Conservation (phyloP, 2,113 vertebrate genomes). For the Marcusenius ussheri region DNA sequence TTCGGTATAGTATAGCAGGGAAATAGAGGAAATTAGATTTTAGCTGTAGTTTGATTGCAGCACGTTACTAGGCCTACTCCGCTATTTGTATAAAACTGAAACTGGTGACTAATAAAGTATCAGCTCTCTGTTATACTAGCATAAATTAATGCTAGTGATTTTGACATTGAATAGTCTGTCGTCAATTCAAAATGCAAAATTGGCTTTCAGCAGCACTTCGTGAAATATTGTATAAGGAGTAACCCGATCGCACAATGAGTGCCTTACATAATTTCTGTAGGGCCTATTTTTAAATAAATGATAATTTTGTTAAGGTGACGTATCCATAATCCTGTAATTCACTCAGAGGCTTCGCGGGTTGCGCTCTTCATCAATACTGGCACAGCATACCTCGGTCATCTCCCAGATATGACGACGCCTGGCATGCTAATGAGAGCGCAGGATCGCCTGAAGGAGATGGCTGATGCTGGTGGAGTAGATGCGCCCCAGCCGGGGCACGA, state of each 20-base stretch:
- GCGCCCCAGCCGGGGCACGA: slow-evolving; percentile 53
- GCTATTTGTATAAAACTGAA: not conserved
- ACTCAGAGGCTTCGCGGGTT: not conserved
- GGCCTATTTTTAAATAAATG: not conserved
- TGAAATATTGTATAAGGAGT: not conserved
- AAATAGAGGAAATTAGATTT: not conserved
- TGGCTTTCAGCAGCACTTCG: not conserved
- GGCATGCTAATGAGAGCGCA: slow-evolving; percentile 46
- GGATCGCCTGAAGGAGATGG: slow-evolving; percentile 18
- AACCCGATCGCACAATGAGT: not conserved
- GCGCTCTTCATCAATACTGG: slow-evolving; percentile 22
- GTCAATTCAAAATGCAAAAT: not conserved
- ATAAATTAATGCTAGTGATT: not conserved
- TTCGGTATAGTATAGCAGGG: not conserved
- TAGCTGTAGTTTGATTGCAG: not conserved
- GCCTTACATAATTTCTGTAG: not conserved
- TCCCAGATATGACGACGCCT: slow-evolving; percentile 12
- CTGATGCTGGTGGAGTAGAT: slow-evolving; percentile 20
- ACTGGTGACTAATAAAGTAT: not conserved
- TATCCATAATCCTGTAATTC: slow-evolving; percentile 1
- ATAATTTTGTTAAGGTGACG: not conserved
- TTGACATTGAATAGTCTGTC: not conserved
- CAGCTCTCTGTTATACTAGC: not conserved
- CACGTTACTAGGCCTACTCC: not conserved
- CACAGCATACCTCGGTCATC: slow-evolving; percentile 21